Conservation (phyloP, 2,888 invertebrate genomes). For the Cheiracanthium punctorium region DNA sequence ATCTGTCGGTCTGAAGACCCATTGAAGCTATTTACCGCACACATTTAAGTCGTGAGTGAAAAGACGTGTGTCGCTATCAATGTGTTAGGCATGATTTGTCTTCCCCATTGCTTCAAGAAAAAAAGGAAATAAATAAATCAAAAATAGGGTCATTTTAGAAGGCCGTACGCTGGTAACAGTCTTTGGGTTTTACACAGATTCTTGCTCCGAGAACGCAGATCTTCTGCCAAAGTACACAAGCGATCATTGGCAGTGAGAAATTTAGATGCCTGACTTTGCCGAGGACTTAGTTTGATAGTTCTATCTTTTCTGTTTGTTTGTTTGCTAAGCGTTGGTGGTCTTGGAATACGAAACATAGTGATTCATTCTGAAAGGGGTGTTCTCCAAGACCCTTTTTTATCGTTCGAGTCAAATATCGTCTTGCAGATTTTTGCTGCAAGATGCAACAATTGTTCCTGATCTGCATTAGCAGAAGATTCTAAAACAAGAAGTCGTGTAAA, state of each 20-base stretch:
- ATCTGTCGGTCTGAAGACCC: too few relatives aligned
- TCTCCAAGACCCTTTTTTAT: background rate
- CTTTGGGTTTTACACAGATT: conserved; percentile 21
- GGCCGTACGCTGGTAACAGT: conserved; percentile 27
- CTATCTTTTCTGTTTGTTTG: background rate
- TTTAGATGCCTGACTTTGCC: conserved; percentile 18
- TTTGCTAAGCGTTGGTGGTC: background rate
- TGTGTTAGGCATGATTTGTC: too few relatives aligned
- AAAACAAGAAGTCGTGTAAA: too few relatives aligned
- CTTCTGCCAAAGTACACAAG: conserved; percentile 34
- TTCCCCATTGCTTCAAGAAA: too few relatives aligned
- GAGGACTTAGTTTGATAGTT: background rate
- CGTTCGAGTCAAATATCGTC: too few relatives aligned
- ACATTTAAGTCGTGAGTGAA: too few relatives aligned
- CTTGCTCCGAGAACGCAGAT: background rate
- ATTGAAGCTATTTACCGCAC: too few relatives aligned
- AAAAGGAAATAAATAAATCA: background rate
- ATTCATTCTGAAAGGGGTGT: background rate
- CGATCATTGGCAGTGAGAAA: background rate
- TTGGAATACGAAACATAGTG: background rate
- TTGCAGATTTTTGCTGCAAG: too few relatives aligned
- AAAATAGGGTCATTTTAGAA: conserved; percentile 12
- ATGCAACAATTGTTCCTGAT: too few relatives aligned
- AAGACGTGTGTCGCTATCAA: too few relatives aligned
- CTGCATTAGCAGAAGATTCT: too few relatives aligned